Base-by-base conservation (phyloP, 2,888 invertebrate species). In the Tolmerus cingulatus region DNA sequence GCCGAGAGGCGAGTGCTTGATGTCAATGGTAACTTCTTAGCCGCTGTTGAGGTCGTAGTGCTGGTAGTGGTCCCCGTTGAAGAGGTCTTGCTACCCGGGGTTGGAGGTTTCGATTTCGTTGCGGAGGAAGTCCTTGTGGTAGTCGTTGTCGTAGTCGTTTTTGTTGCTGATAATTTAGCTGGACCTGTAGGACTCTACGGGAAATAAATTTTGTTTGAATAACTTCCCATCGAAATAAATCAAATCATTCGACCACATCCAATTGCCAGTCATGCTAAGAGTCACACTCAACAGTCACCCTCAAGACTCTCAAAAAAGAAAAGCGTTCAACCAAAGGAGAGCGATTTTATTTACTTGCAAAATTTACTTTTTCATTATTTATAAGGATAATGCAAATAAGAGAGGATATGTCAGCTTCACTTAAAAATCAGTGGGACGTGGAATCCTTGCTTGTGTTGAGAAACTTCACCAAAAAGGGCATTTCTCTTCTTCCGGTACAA, bases 101-200 rank as follows among this genome's bases (percentile, higher is more conserved):
- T 89, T 76, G 89, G 88, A 82, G 89, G 87, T 88, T 89, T 89
- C 66, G 88, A 78, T 87, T 89, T 89, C 84, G 88, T 88, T 81
- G 89, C 86, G 84, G 88, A 88, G 76, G 89, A 85, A 66, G 88
- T 87, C 40, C 81, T 77, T 66, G 88, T 57, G 1, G 87, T 77
- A 88, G 89, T 74, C 87, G 89, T 88, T 14, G 89, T 88, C 43
- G 43, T 81, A 76, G 87, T 74, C n/a, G 86, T 46, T 79, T 79
- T 77, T 86, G 79, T 40, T 14, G 30, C 16, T 57, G 84, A 23
- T 23, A 74, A n/a, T 66, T 37, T 84, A 19, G 57, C 34, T 46
- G 37, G 19, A 66, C 84, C 74, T 37, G 66, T 34, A 46, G 84
- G 84, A 84, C 84, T 84, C 84, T 84, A 43, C 1, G 66, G 37